Base-by-base conservation (phyloP, 2,888 invertebrate species). In the Euplexia lucipara region DNA sequence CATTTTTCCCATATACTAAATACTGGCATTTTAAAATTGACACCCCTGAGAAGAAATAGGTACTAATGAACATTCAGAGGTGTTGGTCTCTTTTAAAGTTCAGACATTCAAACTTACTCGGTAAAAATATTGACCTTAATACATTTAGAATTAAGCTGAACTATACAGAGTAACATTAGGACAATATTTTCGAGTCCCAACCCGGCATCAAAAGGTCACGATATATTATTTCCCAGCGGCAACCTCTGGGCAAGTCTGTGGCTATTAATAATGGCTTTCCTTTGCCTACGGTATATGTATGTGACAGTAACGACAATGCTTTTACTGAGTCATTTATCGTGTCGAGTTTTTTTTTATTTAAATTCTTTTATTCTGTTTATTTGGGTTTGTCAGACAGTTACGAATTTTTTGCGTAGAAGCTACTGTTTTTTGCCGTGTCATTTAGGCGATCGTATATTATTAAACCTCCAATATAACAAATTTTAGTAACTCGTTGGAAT, bases 271-370 rank as follows among this genome's bases (percentile, higher is more conserved):
- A 92, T 86, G 85, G 88, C 82, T 86, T 88, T 91, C 90, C 90
- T 91, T 91, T 90, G 87, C 90, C 87, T 85, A 85, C 84, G 83
- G 83, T 89, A 86, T 88, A 88, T 92, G 93, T 90, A 86, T 88
- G 89, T 93, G 93, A 93, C 94, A 92, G 91, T 93, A 91, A 92
- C 91, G 92, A 92, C 90, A 91, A 87, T 88, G 90, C 88, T 90
- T 90, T 88, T 88, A 89, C 87, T 85, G 82, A 86, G 86, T 88
- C 91, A 88, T 90, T 90, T 91, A 90, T 91, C 85, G 87, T 66
- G 61, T 52, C n/a, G 49, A 64, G 70, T 74, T 87, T 85, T 85
- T 85, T 84, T 86, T 86, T 86, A 84, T 86, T 85, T 86, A 83
- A 84, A 86, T 87, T 86, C 81, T 82, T 75, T 78, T 78, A 65